These are phyloP conservation scores for Nannoperca australis DNA, from an alignment of 2,797 vertebrate species.

Conservation along the genomic window DNA sequence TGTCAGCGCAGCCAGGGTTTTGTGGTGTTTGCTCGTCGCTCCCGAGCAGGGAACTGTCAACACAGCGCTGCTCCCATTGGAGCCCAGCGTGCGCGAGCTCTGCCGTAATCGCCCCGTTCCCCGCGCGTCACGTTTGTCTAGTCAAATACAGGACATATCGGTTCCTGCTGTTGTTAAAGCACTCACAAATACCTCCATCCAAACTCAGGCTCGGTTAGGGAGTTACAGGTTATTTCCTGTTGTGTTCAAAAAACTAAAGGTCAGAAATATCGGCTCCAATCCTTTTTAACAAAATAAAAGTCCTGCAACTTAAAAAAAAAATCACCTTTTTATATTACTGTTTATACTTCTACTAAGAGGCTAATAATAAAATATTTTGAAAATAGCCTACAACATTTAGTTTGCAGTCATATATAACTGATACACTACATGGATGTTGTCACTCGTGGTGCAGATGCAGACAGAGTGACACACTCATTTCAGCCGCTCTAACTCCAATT, in stretches of 20 bases:
- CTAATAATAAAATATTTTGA: neutral
- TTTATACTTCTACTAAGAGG: neutral
- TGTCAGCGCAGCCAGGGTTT: constrained; percentile 59
- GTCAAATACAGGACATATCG: constrained; percentile 75
- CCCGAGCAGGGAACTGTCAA: constrained; percentile 82
- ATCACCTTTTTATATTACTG: neutral
- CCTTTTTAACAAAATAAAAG: constrained; percentile 34
- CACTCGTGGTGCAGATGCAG: constrained; percentile 18
- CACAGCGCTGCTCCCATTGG: constrained; percentile 74
- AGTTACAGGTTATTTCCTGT: neutral
- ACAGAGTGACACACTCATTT: constrained; percentile 53
- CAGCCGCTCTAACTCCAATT: constrained; percentile 46
- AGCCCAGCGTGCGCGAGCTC: constrained; percentile 71
- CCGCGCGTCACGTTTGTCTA: constrained; percentile 77
- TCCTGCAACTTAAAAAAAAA: neutral
- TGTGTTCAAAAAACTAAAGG: neutral
- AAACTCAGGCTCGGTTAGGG: neutral
- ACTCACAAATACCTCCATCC: constrained; percentile 51
- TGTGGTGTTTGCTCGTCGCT: constrained; percentile 78
- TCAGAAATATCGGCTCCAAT: neutral
- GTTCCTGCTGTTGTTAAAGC: constrained; percentile 46
- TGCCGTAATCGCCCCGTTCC: constrained; percentile 68
- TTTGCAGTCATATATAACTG: constrained; percentile 20
- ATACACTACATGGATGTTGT: constrained; percentile 10
- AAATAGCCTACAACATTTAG: constrained; percentile 17